Evolutionary conservation across 2,797 vertebrate species (phyloP).

Genomic region (Borostomias antarcticus): DNA sequence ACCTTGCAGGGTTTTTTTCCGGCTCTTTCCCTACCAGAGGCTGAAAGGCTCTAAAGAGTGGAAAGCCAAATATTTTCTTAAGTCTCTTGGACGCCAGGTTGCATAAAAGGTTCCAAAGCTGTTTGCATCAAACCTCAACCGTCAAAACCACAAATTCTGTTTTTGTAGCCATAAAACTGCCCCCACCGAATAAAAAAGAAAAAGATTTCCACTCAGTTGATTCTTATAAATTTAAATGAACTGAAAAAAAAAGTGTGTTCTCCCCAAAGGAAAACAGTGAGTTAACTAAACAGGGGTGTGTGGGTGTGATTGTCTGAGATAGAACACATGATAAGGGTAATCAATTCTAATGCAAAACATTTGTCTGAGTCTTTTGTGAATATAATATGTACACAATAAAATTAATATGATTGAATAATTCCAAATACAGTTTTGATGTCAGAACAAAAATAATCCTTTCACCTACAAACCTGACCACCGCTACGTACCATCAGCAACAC

Average conservation of each 20-base stretch:
- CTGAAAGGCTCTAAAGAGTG: slow-evolving; percentile 92
- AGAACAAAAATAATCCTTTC: too few species aligned
- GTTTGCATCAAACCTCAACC: slow-evolving; percentile 92
- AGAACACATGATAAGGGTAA: neutral
- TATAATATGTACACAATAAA: neutral
- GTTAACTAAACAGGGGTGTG: slow-evolving; percentile 51
- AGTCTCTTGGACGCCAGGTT: slow-evolving; percentile 97
- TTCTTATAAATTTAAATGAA: slow-evolving; percentile 95
- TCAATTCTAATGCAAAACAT: neutral
- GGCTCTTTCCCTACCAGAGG: slow-evolving; percentile 80
- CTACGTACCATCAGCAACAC: neutral
- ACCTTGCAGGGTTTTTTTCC: slow-evolving; percentile 69
- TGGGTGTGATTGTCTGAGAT: neutral
- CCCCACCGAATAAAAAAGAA: slow-evolving; percentile 62
- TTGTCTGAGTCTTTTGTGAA: neutral
- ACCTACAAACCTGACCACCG: neutral
- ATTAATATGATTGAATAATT: neutral
- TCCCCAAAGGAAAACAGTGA: slow-evolving; percentile 81
- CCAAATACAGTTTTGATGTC: too few species aligned
- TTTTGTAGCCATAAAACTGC: slow-evolving; percentile 94
- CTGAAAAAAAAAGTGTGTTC: slow-evolving; percentile 84
- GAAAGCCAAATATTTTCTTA: slow-evolving; percentile 99
- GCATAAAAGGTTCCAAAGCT: slow-evolving; percentile 98
- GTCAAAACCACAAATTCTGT: slow-evolving; percentile 95
- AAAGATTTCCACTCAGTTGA: slow-evolving; percentile 92